phyloP scores from a whole-genome alignment of 30 jellyfish, hydroid and myxozoan genomes.

The Sanderia malayensis region DNA sequence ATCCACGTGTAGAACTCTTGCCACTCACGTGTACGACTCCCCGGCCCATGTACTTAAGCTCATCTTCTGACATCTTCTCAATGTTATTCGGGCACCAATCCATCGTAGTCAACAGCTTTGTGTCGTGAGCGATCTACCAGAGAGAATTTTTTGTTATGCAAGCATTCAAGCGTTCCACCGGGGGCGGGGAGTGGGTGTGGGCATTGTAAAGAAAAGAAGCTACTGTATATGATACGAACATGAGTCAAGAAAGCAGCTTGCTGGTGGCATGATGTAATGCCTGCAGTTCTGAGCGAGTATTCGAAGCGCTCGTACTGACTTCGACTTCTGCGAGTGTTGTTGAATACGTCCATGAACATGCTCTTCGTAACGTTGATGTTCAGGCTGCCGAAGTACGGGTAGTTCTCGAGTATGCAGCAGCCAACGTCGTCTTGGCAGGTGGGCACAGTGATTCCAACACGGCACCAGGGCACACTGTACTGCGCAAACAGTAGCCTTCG shows the following conservation, averaged over 20 bases:
- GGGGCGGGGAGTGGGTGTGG: too few relatives aligned
- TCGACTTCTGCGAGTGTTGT: constrained; percentile 19
- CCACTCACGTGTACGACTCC: constrained; percentile 65
- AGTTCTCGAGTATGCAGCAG: constrained; percentile 45
- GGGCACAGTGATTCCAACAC: constrained; percentile 31
- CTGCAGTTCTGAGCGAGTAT: constrained; percentile 15
- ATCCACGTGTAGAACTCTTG: constrained; percentile 47
- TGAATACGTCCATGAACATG: constrained; percentile 31
- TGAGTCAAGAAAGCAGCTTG: constrained; percentile 47
- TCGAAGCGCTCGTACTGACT: constrained; percentile 12
- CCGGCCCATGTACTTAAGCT: constrained; percentile 47
- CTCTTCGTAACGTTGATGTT: constrained; percentile 12
- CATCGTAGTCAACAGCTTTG: constrained; percentile 39
- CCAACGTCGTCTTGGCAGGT: not conserved
- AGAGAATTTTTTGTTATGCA: too few relatives aligned
- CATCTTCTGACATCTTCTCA: not conserved
- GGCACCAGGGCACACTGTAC: constrained; percentile 60
- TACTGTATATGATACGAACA: too few relatives aligned
- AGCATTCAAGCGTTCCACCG: too few relatives aligned
- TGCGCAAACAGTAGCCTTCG: constrained; percentile 39
- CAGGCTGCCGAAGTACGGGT: not conserved
- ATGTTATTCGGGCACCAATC: constrained; percentile 14
- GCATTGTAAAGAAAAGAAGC: too few relatives aligned
- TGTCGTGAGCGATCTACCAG: constrained; percentile 64
- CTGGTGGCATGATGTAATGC: constrained; percentile 40